Conservation (phyloP, 2,113 vertebrate genomes). For the Meles meles region DNA sequence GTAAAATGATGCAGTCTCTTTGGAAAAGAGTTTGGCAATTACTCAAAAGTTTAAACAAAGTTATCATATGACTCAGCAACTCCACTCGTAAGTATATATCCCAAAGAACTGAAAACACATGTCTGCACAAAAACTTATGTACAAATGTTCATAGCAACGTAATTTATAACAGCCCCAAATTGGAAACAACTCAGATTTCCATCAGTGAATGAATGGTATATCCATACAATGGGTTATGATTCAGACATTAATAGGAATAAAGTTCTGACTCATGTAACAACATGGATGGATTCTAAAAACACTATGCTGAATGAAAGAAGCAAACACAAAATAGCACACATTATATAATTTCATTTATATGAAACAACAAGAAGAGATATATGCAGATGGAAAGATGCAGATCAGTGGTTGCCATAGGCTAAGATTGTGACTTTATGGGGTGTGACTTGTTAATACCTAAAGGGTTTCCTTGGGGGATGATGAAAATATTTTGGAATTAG, state of each 20-base stretch:
- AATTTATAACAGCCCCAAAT: background rate
- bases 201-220: background rate
- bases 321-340: background rate
- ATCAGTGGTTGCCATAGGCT: background rate
- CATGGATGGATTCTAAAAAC: background rate
- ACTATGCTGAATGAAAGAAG: background rate
- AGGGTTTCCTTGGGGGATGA: background rate
- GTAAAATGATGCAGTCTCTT: background rate
- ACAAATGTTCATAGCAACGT: background rate
- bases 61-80: background rate
- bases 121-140: background rate
- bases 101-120: background rate
- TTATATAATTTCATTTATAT: background rate
- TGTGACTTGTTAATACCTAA: background rate
- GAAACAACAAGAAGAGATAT: background rate
- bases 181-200: background rate
- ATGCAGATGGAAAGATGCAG: background rate
- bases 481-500: background rate
- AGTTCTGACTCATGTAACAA: background rate
- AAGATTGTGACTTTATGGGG: background rate
- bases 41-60: background rate
- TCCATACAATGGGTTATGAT: background rate
- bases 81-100: background rate
- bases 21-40: background rate
- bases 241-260: background rate